Evolutionary conservation across 2,797 vertebrate species (phyloP).

Genomic region (Echiichthys vipera): DNA sequence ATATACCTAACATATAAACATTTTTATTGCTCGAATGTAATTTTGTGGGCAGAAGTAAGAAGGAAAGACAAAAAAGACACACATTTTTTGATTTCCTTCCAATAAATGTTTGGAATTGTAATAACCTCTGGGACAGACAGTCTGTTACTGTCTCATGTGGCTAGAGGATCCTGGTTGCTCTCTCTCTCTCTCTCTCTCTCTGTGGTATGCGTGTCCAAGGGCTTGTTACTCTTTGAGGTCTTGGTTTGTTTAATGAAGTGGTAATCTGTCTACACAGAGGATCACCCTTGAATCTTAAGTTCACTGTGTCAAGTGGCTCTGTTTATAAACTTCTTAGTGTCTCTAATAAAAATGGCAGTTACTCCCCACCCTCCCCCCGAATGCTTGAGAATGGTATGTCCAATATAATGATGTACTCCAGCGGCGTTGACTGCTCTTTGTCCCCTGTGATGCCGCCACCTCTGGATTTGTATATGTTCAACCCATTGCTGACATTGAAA

Average conservation of each 20-base stretch:
- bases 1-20: constrained; percentile 76
- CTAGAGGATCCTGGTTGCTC: constrained; percentile 57
- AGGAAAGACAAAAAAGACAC: constrained; percentile 66
- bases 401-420: constrained; percentile 26
- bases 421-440: background rate
- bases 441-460: constrained; percentile 21
- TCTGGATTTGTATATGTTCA: constrained; percentile 53
- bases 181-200: constrained; percentile 53
- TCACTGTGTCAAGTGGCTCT: constrained; percentile 72
- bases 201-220: constrained; percentile 70
- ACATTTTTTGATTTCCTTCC: constrained; percentile 80
- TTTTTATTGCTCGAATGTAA: constrained; percentile 78
- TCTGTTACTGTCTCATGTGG: constrained; percentile 79
- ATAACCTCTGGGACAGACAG: constrained; percentile 73
- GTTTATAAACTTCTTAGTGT: constrained; percentile 68
- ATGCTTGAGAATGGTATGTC: constrained; percentile 36
- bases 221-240: constrained; percentile 74
- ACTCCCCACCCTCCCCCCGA: background rate
- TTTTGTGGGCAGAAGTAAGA: constrained; percentile 72
- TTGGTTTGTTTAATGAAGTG: constrained; percentile 81
- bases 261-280: constrained; percentile 83
- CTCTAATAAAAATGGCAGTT: constrained; percentile 59
- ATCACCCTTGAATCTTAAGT: constrained; percentile 68
- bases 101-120: constrained; percentile 82
- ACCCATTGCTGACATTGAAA: constrained; percentile 54